Percentiles rank a stretch among this genome's conserved stretches.
Conservation (phyloP, 2,797 vertebrate genomes). For the Clarias platycephalus region DNA sequence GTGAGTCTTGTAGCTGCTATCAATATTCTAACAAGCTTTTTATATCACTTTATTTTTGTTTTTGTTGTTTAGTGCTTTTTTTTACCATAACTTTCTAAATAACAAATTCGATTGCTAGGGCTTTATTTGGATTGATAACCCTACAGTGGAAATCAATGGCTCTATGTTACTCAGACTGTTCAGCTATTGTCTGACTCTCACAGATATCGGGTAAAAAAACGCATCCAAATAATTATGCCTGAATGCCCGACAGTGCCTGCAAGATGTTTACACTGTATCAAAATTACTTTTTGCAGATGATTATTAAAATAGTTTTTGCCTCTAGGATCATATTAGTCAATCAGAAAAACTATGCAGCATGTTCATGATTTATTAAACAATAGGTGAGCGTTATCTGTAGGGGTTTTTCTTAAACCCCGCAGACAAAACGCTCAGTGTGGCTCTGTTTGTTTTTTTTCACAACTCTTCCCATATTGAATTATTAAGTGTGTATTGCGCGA, state of each 20-base stretch:
- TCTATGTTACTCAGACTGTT: not conserved
- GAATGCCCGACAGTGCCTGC: conserved; percentile 9
- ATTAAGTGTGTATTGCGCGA: conserved; percentile 14
- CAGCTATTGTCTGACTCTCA: not conserved
- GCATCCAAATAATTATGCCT: conserved; percentile 15
- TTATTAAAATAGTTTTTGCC: conserved; percentile 31
- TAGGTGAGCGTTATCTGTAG: conserved; percentile 2
- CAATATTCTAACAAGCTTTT: not conserved
- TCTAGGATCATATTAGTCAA: conserved; percentile 29
- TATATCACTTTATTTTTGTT: not conserved
- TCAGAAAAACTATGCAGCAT: not conserved
- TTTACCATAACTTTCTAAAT: not conserved
- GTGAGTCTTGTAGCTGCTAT: not conserved
- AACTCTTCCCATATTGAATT: conserved; percentile 5
- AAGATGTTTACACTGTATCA: conserved; percentile 3
- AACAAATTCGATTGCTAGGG: not conserved
- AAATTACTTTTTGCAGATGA: conserved; percentile 9
- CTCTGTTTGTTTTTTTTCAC: not conserved
- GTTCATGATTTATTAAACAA: conserved; percentile 37
- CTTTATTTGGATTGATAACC: not conserved
- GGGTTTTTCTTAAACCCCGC: not conserved
- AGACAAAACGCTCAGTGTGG: not conserved
- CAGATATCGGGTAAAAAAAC: not conserved
- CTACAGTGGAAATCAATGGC: not conserved
- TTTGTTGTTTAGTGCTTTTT: not conserved